Base-by-base conservation (phyloP, 2,888 invertebrate species). In the Cynaeus angustus region DNA sequence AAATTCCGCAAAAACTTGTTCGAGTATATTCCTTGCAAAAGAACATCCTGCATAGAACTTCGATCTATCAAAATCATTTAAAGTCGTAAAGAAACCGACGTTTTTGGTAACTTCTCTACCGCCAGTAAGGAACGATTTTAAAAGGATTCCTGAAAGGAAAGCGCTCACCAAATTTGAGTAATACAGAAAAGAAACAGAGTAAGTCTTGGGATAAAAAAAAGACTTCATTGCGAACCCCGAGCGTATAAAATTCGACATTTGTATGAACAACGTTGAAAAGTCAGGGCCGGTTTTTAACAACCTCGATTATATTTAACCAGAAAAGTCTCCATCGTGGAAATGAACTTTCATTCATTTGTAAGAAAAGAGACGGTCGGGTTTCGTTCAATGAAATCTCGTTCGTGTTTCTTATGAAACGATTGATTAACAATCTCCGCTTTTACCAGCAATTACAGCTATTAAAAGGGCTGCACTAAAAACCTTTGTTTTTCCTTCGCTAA, bases 101-200 rank as follows among this genome's bases (percentile, higher is more conserved):
- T 56, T 43, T 56, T 41, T 41, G 43, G 56, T 26, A 56, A 43
- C 16, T 43, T 56, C 43, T 56, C 56, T 41, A 55, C 55, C 38
- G 38, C 21, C 5, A 38, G 12, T 52, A 52, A 30, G 53, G 43
- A 28, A 56, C 43, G 13, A 56, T 56, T 56, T 56, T 26, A 43
- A 56, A 38, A 26, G 43, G 43, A 43, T 28, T 41, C 43, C 28
- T 16, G 14, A 48, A 48, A 48, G 16, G 28, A 21, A 6, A 16
- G 46, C 16, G 46, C 16, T 46, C 46, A 46, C 33, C 5, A 38
- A 38, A 55, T 55, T 37, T 55, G 53, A 55, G 37, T 55, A 55
- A 55, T 55, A 55, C 53, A 55, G 37, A 55, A 55, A 55, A 38
- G 38, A 33, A 33, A 13, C 52, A 30, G n/a, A 52, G 52, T 52